These are phyloP conservation scores for Adelphocoris suturalis DNA, from an alignment of 2,888 invertebrate species.

Conservation along the genomic window DNA sequence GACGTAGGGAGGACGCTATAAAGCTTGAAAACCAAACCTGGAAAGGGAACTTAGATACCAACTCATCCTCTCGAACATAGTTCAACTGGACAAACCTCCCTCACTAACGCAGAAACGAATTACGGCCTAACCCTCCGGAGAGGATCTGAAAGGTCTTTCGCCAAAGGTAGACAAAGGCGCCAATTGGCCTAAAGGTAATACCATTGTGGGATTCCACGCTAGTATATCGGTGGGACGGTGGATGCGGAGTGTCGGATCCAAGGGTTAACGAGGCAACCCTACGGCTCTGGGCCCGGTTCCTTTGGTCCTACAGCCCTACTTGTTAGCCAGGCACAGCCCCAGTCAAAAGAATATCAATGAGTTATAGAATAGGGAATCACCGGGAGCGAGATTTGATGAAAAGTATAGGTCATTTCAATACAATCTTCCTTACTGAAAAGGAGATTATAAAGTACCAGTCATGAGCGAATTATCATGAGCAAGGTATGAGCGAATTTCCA, in stretches of 20 bases:
- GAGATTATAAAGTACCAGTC: too few relatives aligned
- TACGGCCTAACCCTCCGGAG: constrained; percentile 42
- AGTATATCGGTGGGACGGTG: constrained; percentile 46
- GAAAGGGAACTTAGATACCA: not conserved
- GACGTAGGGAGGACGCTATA: not conserved
- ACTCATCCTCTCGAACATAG: not conserved
- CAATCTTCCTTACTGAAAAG: not conserved
- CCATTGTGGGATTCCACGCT: constrained; percentile 57
- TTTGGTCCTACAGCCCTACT: constrained; percentile 40
- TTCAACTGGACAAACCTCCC: constrained; percentile 14
- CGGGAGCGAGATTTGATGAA: not conserved
- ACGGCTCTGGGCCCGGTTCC: not conserved
- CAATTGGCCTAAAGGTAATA: constrained; percentile 67
- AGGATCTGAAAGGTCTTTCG: constrained; percentile 27
- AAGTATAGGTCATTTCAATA: not conserved
- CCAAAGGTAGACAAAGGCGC: constrained; percentile 66
- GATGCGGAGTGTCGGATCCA: constrained; percentile 3
- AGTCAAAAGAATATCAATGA: constrained; percentile 70
- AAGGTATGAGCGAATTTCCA: too few relatives aligned
- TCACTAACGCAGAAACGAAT: constrained; percentile 57
- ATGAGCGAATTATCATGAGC: too few relatives aligned
- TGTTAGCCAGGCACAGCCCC: constrained; percentile 51
- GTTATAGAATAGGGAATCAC: constrained; percentile 38
- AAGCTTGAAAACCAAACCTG: not conserved
- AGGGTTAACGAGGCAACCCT: constrained; percentile 65